Evolutionary conservation across 2,888 invertebrate genomes (phyloP).

Genomic region (Lamellibrachia columna): DNA sequence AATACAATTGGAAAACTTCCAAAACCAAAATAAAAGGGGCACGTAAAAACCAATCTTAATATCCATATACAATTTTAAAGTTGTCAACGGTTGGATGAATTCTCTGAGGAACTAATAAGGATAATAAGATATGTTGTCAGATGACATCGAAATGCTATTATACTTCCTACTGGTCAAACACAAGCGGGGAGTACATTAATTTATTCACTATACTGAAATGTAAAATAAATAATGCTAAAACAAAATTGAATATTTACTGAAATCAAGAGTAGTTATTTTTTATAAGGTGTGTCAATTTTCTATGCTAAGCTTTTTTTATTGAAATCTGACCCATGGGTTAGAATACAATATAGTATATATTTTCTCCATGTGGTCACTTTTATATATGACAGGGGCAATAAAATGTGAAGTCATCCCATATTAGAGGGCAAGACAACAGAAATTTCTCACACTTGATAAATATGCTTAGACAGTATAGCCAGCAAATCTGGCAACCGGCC

Average conservation of each 20-base stretch:
- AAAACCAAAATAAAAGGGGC: too few relatives aligned
- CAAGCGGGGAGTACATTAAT: background rate
- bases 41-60: too few relatives aligned
- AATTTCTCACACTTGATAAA: background rate
- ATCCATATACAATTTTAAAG: too few relatives aligned
- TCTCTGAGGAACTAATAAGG: too few relatives aligned
- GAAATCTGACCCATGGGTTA: too few relatives aligned
- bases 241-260: background rate
- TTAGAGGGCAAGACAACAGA: background rate
- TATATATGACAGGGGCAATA: background rate
- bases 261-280: background rate
- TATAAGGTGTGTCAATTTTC: background rate
- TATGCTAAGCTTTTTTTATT: too few relatives aligned
- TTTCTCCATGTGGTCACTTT: background rate
- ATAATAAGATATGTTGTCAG: too few relatives aligned
- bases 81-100: too few relatives aligned
- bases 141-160: too few relatives aligned
- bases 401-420: background rate
- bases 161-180: background rate
- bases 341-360: too few relatives aligned
- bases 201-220: background rate
- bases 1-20: too few relatives aligned
- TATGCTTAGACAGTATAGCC: background rate
- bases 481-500: background rate
- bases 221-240: background rate